phyloP scores from a whole-genome alignment of 1,140 invertebrate genomes.

The Macrobrachium nipponense region DNA sequence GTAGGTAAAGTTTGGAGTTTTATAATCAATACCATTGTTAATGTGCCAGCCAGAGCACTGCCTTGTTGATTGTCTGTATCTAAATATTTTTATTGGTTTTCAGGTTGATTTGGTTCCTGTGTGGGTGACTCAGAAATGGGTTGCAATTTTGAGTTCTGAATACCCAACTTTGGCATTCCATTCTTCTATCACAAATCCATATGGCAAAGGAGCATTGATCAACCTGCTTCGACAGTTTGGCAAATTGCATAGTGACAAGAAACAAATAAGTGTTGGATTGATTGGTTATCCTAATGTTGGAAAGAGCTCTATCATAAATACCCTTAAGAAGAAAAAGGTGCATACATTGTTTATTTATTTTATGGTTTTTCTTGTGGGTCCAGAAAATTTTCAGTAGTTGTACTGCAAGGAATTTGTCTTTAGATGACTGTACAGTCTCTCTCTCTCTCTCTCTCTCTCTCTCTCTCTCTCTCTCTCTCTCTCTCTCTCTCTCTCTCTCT shows the following conservation, averaged over 20 bases:
- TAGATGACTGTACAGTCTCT: not conserved
- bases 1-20: too few species aligned
- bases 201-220: conserved; percentile 98
- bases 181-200: conserved; percentile 96
- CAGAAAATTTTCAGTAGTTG: not conserved
- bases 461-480: too few species aligned
- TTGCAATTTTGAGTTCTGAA: conserved; percentile 81
- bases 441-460: not conserved
- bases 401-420: too few species aligned
- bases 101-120: conserved; percentile 87
- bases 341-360: not conserved
- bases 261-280: conserved; percentile 98
- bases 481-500: too few species aligned
- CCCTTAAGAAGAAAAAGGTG: conserved; percentile 72
- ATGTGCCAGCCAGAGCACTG: too few species aligned
- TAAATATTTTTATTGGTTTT: not conserved
- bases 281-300: conserved; percentile 99
- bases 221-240: conserved; percentile 95
- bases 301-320: conserved; percentile 98
- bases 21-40: too few species aligned
- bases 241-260: conserved; percentile 95
- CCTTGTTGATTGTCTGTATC: not conserved
- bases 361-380: not conserved
- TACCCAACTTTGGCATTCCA: conserved; percentile 99
- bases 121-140: conserved; percentile 98